Conservation (phyloP, 2,888 invertebrate species). For the Nephrotoma appendiculata region DNA sequence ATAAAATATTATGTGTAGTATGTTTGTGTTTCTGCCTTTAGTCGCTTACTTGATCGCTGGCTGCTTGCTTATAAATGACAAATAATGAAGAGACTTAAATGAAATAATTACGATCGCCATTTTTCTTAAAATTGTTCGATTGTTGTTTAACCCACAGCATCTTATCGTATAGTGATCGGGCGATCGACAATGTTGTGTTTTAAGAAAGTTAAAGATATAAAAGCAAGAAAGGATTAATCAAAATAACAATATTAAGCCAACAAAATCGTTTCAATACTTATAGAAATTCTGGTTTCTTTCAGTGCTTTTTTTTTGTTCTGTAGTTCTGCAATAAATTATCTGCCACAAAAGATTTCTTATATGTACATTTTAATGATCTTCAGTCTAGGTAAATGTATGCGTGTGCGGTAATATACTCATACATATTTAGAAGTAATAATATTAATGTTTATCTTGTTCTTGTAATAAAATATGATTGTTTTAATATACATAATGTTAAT, state of each 20-base stretch:
- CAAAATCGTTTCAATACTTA: not conserved
- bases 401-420: not conserved
- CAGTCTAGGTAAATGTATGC: not conserved
- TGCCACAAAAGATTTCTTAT: not conserved
- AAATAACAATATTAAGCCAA: not conserved
- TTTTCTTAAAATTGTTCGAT: not conserved
- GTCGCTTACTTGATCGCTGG: not conserved
- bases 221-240: not conserved
- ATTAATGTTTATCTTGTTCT: not conserved
- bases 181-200: not conserved
- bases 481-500: not conserved
- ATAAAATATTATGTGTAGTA: not conserved
- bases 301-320: not conserved
- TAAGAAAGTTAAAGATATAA: not conserved
- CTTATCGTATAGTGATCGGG: not conserved
- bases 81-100: not conserved
- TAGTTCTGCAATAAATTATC: not conserved
- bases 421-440: not conserved
- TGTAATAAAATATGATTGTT: not conserved
- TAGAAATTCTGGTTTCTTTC: not conserved
- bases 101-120: not conserved
- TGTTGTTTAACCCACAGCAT: not conserved
- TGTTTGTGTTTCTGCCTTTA: not conserved
- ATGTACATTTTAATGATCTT: not conserved
- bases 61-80: not conserved